Base-by-base conservation (phyloP, 2,797 vertebrate genomes). In the Semotilus atromaculatus region DNA sequence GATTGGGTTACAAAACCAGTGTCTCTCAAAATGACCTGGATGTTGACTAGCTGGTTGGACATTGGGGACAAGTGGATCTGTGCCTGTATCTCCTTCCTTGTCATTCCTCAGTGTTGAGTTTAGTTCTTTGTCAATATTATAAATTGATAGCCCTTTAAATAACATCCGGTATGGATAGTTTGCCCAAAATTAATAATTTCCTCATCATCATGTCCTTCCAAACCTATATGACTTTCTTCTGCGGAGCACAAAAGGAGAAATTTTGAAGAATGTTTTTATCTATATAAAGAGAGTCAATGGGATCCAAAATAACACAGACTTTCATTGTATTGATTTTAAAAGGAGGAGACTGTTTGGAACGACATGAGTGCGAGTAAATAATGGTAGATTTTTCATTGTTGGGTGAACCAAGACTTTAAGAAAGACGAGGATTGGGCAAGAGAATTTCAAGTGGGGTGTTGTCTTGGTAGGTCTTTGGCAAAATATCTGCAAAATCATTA, bases 1-100 rank as follows among this genome's bases (percentile, higher is more conserved):
- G 72, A 51, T 76, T 76, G 19, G 64, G 31, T 70, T 70, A 76
- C 82, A 34, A 68, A 58, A 76, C 48, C 72, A 38, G n/a, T 8
- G 31, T 51, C 31, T 29, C 23, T 26, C 23, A 66, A 48, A 21
- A 43, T 67, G 82, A 9, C 45, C 72, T 40, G 34, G 43, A 26
- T 76, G 43, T 75, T 75, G 40, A 64, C 58, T 74, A 40, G 23
- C 19, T 72, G 11, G n/a, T 21, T 58, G 45, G 31, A 55, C 66
- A 81, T 11, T 68, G 7, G 45, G 23, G 19, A 51, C n/a, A 40
- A 45, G 16, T 23, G 11, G 36, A n/a, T 10, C 43, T 10, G 21
- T 31, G 43, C 48, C 62, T 2, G 48, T 51, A 48, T 53, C 29
- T 26, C 7, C 31, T 26, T n/a, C 14, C 34, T 38, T n/a, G 23